Conservation (phyloP, 2,113 vertebrate genomes). For the Nothoprocta perdicaria region DNA sequence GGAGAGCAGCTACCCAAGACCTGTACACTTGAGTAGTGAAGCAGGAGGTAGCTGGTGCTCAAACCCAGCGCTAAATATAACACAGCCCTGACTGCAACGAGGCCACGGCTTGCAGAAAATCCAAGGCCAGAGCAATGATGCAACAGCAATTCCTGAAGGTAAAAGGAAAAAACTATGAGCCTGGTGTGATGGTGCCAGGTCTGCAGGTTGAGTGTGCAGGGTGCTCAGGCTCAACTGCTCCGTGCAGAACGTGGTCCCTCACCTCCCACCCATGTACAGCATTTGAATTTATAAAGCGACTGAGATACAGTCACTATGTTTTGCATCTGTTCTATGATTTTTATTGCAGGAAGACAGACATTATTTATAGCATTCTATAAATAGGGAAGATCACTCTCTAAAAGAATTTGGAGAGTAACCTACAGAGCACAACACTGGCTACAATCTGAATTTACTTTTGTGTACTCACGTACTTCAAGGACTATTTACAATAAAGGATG, state of each 20-base stretch:
- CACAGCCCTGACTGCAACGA: background rate
- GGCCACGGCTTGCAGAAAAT: background rate
- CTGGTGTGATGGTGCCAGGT: too few relatives aligned
- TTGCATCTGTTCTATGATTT: background rate
- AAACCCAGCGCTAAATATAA: too few relatives aligned
- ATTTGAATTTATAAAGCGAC: background rate
- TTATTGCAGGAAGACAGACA: background rate
- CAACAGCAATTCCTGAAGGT: background rate
- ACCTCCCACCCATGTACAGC: too few relatives aligned
- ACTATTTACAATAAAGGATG: background rate
- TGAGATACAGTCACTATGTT: background rate
- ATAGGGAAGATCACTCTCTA: background rate
- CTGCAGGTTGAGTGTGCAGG: background rate
- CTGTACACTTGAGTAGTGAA: too few relatives aligned
- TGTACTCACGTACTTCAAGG: background rate
- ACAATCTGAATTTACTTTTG: background rate
- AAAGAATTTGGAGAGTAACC: background rate
- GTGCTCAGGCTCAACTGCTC: background rate
- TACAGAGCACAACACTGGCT: background rate
- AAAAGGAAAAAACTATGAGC: background rate
- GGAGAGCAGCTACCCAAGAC: background rate
- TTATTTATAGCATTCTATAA: background rate
- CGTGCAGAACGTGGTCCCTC: too few relatives aligned
- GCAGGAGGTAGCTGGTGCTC: too few relatives aligned
- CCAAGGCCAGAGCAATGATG: background rate